Evolutionary conservation across 2,797 vertebrate genomes (phyloP).

Genomic region (Perdix hodgsoniae): DNA sequence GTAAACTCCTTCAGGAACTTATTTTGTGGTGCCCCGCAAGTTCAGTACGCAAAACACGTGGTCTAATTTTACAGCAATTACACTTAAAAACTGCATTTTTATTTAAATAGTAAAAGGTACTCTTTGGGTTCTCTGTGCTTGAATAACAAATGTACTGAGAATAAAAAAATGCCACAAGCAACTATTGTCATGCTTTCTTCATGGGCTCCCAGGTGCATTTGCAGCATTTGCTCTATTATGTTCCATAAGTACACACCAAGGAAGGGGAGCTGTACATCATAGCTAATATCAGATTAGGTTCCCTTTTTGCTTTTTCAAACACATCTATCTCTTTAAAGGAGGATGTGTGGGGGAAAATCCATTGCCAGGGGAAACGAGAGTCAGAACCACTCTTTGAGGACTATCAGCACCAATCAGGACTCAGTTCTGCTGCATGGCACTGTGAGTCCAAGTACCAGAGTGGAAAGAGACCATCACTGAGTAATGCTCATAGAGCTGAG

Average conservation of each 20-base stretch:
- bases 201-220: neutral
- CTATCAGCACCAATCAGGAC: conserved; percentile 32
- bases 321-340: neutral
- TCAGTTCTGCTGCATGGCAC: neutral
- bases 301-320: conserved; percentile 16
- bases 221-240: conserved; percentile 4
- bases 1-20: neutral
- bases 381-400: neutral
- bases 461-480: neutral
- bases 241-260: neutral
- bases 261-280: neutral
- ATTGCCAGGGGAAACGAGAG: conserved; percentile 32
- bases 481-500: neutral
- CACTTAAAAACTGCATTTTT: neutral
- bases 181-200: neutral
- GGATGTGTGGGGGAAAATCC: neutral
- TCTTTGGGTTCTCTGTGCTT: conserved; percentile 4
- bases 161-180: neutral
- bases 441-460: neutral
- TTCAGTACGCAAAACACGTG: neutral
- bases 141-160: neutral
- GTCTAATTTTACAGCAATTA: neutral
- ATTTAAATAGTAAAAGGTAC: neutral
- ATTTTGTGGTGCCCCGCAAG: neutral
- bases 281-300: neutral